Evolutionary conservation across 2,113 vertebrate species (phyloP).

Genomic region (Ondatra zibethicus): DNA sequence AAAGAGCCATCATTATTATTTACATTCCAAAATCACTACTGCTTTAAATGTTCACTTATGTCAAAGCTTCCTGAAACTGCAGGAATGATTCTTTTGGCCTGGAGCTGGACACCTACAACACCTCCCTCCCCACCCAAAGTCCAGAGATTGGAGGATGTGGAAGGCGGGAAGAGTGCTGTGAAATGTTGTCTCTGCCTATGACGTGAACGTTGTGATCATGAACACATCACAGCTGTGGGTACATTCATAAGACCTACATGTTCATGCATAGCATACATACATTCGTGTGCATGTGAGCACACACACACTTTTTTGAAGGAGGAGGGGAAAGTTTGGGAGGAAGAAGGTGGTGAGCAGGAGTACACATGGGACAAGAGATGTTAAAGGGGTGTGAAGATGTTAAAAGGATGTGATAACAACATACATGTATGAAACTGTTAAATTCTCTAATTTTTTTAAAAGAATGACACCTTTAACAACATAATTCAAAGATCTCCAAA

Average conservation of each 20-base stretch:
- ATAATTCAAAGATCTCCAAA: not conserved
- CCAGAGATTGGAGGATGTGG: not conserved
- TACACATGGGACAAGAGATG: not conserved
- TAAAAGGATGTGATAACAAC: too few relatives aligned
- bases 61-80: not conserved
- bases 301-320: not conserved
- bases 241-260: not conserved
- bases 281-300: not conserved
- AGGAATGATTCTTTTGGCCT: not conserved
- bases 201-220: not conserved
- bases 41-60: not conserved
- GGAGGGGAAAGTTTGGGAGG: not conserved
- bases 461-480: not conserved
- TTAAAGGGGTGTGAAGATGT: not conserved
- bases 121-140: not conserved
- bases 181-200: not conserved
- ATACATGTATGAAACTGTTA: not conserved
- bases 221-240: not conserved
- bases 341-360: not conserved
- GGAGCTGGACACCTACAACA: not conserved
- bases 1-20: not conserved
- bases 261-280: not conserved
- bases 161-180: not conserved
- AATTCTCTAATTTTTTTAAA: not conserved
- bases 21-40: not conserved